A percentile compares a stretch with the other conserved stretches of the same genome.
Evolutionary conservation across 2,888 invertebrate species (phyloP).

Genomic region (Cylindroiulus punctatus): DNA sequence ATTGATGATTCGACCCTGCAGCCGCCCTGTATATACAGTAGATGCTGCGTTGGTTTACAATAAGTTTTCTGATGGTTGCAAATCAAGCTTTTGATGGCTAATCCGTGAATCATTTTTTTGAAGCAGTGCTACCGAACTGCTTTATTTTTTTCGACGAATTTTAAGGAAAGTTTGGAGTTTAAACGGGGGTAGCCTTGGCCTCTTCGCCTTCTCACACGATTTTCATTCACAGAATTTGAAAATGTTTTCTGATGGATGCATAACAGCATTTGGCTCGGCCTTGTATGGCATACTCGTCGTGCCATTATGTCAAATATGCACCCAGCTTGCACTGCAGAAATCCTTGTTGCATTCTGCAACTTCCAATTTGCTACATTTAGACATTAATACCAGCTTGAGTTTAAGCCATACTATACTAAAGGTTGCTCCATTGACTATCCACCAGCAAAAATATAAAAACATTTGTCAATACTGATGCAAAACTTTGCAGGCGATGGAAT

Average conservation of each 20-base stretch:
- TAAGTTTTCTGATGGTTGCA: neutral
- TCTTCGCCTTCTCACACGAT: slow-evolving; percentile 36
- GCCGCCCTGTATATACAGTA: too few relatives aligned
- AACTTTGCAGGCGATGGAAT: neutral
- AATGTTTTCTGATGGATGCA: slow-evolving; percentile 23
- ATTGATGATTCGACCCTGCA: too few relatives aligned
- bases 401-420: neutral
- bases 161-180: neutral
- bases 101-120: neutral
- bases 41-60: neutral
- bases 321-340: neutral
- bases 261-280: slow-evolving; percentile 25
- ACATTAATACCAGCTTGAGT: neutral
- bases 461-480: neutral
- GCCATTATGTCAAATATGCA: slow-evolving; percentile 29
- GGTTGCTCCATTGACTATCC: neutral
- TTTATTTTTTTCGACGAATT: slow-evolving; percentile 10
- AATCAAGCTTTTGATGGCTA: neutral
- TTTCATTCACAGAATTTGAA: slow-evolving; percentile 13
- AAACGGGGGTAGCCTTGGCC: slow-evolving; percentile 20
- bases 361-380: neutral
- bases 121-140: neutral
- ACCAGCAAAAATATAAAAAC: neutral
- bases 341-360: slow-evolving; percentile 22
- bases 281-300: slow-evolving; percentile 12